Conservation (phyloP, 23 tunicate genomes). For the Oikopleura vanhoeffeni region DNA sequence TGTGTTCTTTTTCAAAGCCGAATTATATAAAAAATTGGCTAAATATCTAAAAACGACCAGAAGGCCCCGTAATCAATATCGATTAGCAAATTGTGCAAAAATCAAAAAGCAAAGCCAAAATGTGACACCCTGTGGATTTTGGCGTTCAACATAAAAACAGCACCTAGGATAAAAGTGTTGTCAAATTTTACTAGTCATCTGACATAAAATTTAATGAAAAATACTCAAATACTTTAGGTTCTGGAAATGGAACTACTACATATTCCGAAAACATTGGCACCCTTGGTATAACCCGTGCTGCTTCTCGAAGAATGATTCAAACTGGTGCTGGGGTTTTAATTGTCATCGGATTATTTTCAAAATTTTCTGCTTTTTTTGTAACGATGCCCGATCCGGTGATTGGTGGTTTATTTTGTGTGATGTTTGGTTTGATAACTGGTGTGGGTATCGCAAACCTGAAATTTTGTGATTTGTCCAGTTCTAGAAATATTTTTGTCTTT, state of each 20-base stretch:
- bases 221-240: too few species aligned
- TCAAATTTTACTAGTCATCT: too few species aligned
- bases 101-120: too few species aligned
- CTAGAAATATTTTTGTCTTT: slow-evolving; percentile 18
- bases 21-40: too few species aligned
- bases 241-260: slow-evolving; percentile 57
- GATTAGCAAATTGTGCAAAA: too few species aligned
- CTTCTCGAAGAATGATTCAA: slow-evolving; percentile 20
- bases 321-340: slow-evolving; percentile 33
- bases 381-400: slow-evolving; percentile 71
- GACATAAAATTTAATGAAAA: too few species aligned
- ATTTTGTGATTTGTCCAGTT: slow-evolving; percentile 39
- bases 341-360: slow-evolving; percentile 39
- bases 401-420: slow-evolving; percentile 58
- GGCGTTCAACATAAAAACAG: too few species aligned
- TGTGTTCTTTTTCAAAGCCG: too few species aligned
- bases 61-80: too few species aligned
- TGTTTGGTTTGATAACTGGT: slow-evolving; percentile 67
- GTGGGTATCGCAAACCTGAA: slow-evolving; percentile 61
- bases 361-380: slow-evolving; percentile 61
- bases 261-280: slow-evolving; percentile 15
- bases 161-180: too few species aligned
- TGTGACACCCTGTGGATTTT: too few species aligned
- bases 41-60: too few species aligned
- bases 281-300: not conserved